Evolutionary conservation across 2,888 invertebrate genomes (phyloP), one percentile per base, ranked within the genome.

Genomic region (Sialis fuliginosa): DNA sequence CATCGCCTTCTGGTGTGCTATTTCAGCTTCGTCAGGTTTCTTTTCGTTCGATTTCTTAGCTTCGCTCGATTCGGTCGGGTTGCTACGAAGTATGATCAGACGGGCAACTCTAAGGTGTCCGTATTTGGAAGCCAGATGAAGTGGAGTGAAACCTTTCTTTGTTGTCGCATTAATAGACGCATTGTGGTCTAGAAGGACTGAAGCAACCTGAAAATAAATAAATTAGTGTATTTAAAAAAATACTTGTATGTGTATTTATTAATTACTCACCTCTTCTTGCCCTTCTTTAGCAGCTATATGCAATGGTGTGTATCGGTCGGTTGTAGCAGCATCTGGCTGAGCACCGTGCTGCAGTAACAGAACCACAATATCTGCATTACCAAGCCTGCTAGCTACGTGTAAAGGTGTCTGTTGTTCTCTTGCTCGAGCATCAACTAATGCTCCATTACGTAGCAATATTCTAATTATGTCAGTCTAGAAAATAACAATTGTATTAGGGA

Each of bases 281-380:
- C 93, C 93, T 64, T 96, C 95, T 65, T 97, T 97, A 45, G 95
- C 91, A 5, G 96, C 95, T 56, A 97, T 95, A 63, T 97, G 97
- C 34, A 97, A 70, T 0, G 96, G 89, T 2, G 96, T 95, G 68
- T 97, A 97, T 59, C 83, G 75, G 68, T 96, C 97, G 64, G 92
- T 91, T 6, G 97, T 96, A 41, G 82, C 77, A 2, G 90, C 85
- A 56, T 91, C 84, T 1, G 88, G 82, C 48, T 78, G 76, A 1
- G 96, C 96, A 22, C 92, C 93, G 62, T 96, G 92, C 64, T 96
- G 95, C 52, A 98, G 66, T 57, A 98, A 69, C 51, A 97, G 65
- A 67, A 90, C 87, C 4, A 93, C 93, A 56, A 96, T 92, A 65
- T 98, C 96, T 6, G 85, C 88, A 68, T 98, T 97, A 1, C 97